A percentile compares a stretch with the other conserved stretches of the same genome.
Conservation (phyloP, 2,797 vertebrate species). For the Smutsia temminckii region DNA sequence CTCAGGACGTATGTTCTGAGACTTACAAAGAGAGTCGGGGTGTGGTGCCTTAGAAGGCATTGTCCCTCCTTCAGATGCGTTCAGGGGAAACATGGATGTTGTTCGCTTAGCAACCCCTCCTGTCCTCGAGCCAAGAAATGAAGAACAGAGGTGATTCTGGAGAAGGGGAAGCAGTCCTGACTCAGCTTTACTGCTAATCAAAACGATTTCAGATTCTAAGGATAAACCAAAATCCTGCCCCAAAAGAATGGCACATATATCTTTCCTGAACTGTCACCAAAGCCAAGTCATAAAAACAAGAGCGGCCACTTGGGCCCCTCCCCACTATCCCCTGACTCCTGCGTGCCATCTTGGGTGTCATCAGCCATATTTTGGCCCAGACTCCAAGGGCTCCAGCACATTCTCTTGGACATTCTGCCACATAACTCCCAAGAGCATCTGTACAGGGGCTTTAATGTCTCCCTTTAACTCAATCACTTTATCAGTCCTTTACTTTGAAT, state of each 20-base stretch:
- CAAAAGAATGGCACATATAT: conserved; percentile 82
- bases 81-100: conserved; percentile 14
- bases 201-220: conserved; percentile 93
- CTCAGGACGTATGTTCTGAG: conserved; percentile 4
- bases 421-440: conserved; percentile 87
- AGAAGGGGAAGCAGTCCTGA: background rate
- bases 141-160: background rate
- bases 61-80: background rate
- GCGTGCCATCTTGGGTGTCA: conserved; percentile 90
- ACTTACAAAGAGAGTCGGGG: background rate
- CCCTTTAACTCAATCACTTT: conserved; percentile 83
- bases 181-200: conserved; percentile 91
- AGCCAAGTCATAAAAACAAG: conserved; percentile 93
- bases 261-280: conserved; percentile 91
- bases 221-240: conserved; percentile 92
- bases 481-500: conserved; percentile 50
- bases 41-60: background rate
- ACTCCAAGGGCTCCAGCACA: conserved; percentile 89
- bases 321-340: conserved; percentile 78
- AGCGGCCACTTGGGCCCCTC: conserved; percentile 91
- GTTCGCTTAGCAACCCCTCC: background rate
- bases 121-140: background rate
- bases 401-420: conserved; percentile 93
- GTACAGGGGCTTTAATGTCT: conserved; percentile 88
- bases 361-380: conserved; percentile 88